phyloP scores from a whole-genome alignment of 2,888 invertebrate genomes.

The Ophion costatus region DNA sequence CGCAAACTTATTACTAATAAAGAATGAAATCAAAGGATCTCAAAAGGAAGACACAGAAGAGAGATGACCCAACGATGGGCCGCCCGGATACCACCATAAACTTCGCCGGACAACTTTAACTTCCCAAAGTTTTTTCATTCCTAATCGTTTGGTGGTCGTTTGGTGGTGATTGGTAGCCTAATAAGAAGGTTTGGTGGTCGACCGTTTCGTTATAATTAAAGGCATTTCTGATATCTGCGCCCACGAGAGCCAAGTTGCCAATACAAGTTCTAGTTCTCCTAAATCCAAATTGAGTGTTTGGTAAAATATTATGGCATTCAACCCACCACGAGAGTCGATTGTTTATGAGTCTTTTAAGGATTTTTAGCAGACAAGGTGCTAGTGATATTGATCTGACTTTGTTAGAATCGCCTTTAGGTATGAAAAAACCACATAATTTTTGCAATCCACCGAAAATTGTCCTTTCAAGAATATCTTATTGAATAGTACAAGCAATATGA shows the following conservation, averaged over 20 bases:
- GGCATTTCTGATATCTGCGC: slow-evolving; percentile 12
- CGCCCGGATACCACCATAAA: too few species aligned
- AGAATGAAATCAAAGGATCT: too few species aligned
- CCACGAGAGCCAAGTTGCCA: slow-evolving; percentile 25
- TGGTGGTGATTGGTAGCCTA: too few species aligned
- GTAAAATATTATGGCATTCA: slow-evolving; percentile 16
- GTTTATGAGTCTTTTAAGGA: slow-evolving; percentile 24
- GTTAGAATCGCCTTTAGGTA: not conserved
- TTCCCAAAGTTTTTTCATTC: too few species aligned
- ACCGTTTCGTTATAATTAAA: too few species aligned
- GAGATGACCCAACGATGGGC: too few species aligned
- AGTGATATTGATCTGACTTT: slow-evolving; percentile 38
- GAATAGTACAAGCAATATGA: not conserved
- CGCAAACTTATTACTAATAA: too few species aligned
- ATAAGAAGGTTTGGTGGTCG: too few species aligned
- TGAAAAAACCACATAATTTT: slow-evolving; percentile 5
- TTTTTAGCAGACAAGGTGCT: slow-evolving; percentile 24
- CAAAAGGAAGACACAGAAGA: too few species aligned
- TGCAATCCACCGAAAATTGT: not conserved
- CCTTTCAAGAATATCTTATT: slow-evolving; percentile 3
- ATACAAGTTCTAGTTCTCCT: slow-evolving; percentile 18
- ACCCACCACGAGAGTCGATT: slow-evolving; percentile 29
- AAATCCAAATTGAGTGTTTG: slow-evolving; percentile 29
- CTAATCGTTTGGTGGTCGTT: too few species aligned
- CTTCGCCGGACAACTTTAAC: too few species aligned